Conservation (phyloP, 2,888 invertebrate genomes). For the Drosophila borborema region DNA sequence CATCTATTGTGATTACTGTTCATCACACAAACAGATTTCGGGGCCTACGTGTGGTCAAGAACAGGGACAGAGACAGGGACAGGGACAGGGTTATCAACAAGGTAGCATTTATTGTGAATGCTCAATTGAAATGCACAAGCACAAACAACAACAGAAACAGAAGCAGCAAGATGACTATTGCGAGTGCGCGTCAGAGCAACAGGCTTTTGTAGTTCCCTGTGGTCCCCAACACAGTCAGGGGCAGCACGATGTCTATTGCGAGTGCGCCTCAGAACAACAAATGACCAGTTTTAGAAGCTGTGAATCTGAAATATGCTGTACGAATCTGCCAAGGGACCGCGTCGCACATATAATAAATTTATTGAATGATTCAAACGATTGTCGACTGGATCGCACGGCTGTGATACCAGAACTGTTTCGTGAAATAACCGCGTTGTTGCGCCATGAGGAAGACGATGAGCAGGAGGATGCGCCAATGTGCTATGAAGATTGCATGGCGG, state of each 20-base stretch:
- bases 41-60: not conserved
- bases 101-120: not conserved
- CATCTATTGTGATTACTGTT: not conserved
- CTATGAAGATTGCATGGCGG: constrained; percentile 57
- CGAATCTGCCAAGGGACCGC: constrained; percentile 29
- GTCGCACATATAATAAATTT: constrained; percentile 39
- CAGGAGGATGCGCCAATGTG: constrained; percentile 2
- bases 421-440: constrained; percentile 51
- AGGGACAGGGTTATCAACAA: not conserved
- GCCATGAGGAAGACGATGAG: constrained; percentile 41
- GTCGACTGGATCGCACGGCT: constrained; percentile 30
- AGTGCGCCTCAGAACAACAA: not conserved
- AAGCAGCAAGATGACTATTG: not conserved
- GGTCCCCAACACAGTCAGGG: not conserved
- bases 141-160: not conserved
- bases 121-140: not conserved
- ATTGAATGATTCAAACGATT: constrained; percentile 26
- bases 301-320: not conserved
- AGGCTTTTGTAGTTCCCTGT: too few species aligned
- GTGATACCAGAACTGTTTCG: constrained; percentile 51
- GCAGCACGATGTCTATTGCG: not conserved
- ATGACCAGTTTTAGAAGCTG: not conserved
- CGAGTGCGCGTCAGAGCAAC: not conserved
- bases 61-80: not conserved
- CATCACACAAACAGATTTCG: not conserved